phyloP scores from a whole-genome alignment of 2,113 vertebrate genomes.

The Perca flavescens region DNA sequence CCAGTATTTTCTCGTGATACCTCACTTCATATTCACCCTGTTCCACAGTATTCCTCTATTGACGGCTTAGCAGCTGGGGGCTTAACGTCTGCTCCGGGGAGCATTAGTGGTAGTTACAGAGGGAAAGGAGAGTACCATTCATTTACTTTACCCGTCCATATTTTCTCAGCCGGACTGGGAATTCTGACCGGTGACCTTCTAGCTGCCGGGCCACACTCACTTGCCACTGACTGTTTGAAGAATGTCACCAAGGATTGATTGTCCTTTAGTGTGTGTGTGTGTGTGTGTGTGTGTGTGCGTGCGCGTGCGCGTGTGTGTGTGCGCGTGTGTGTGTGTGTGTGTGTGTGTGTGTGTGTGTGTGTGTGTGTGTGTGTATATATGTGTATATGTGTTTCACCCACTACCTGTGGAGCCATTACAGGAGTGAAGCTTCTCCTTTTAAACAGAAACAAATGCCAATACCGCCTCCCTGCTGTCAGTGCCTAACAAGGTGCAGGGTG shows the following conservation, averaged over 20 bases:
- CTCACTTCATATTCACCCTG: neutral
- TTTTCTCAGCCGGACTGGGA: constrained; percentile 32
- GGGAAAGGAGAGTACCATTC: constrained; percentile 30
- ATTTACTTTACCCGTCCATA: constrained; percentile 37
- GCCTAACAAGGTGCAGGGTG: constrained; percentile 22
- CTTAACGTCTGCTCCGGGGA: constrained; percentile 23
- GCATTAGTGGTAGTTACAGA: constrained; percentile 29
- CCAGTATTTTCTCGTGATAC: neutral
- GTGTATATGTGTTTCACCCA: neutral
- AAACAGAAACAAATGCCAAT: constrained; percentile 10
- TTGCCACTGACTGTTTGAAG: constrained; percentile 50
- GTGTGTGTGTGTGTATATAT: too few relatives aligned
- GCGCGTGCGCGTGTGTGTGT: too few relatives aligned
- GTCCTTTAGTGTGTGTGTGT: constrained; percentile 8
- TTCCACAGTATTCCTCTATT: neutral
- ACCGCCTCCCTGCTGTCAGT: neutral
- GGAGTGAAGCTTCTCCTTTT: constrained; percentile 24
- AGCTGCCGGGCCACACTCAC: constrained; percentile 30
- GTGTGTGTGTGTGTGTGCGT: neutral
- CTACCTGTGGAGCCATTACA: constrained; percentile 17
- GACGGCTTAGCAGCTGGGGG: constrained; percentile 19
- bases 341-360: too few relatives aligned
- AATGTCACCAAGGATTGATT: constrained; percentile 47
- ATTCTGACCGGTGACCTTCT: constrained; percentile 49
- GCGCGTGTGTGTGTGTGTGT: too few relatives aligned